Base-by-base conservation (phyloP, 2,113 vertebrate genomes). In the Casuarius casuarius region DNA sequence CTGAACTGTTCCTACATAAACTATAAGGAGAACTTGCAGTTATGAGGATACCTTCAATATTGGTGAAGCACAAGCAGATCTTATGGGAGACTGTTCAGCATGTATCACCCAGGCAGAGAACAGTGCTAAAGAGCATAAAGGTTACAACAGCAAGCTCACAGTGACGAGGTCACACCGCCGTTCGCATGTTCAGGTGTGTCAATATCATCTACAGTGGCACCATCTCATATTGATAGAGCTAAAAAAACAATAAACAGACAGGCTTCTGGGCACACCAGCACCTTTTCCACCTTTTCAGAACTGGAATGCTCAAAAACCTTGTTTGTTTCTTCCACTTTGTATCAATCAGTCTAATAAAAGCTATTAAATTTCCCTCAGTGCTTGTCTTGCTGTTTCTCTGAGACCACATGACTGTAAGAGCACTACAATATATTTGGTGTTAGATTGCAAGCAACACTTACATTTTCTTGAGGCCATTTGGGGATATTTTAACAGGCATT, bases 381-480 rank as follows among this genome's bases (percentile, higher is more conserved):
- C 92, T 77, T 76, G 44, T 65, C 44, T 89, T 40, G 49, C n/a
- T 92, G 84, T 89, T 20, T 40, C 93, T 92, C 77, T 89, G 61
- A 25, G 92, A 58, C 46, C 46, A 78, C 35, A 65, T 72, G 73
- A 62, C 87, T 78, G 9, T 12, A 90, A 80, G 65, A 94, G 56
- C 46, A 90, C 13, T 56, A 56, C 54, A 29, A 26, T 56, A 74
- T 9, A 14, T 71, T 74, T 68, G 77, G 20, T 48, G 46, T 18
- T 58, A 68, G 73, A 35, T 2, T 75, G n/a, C 44, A 46, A 84
- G 19, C 23, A 77, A 62, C 51, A 67, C 9, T 15, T 46, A 31
- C 2, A 46, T 25, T 61, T 81, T 58, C 35, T n/a, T 67, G 16
- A 31, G 51, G 16, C 26, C 68, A 25, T 52, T 67, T 31, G 18